phyloP scores from a whole-genome alignment of 2,888 invertebrate genomes.

The Diarsia mendica region DNA sequence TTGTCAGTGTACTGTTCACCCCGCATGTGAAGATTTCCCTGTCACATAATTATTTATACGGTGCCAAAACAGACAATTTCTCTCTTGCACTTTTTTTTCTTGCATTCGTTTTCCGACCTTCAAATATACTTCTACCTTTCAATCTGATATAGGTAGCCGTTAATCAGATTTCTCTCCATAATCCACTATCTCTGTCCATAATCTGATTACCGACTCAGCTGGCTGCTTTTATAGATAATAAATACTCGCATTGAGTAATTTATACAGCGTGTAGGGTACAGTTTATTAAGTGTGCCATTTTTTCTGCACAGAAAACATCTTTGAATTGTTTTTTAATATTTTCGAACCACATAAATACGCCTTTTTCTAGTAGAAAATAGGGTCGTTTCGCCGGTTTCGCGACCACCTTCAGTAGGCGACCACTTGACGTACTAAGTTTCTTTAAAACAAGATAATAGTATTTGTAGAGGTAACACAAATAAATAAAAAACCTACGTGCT shows the following conservation, averaged over 20 bases:
- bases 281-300: background rate
- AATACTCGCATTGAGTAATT: background rate
- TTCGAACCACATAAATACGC: too few relatives aligned
- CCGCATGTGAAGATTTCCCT: background rate
- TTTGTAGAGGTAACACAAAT: too few relatives aligned
- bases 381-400: too few relatives aligned
- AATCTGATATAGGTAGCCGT: background rate
- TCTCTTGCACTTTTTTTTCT: background rate
- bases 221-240: background rate
- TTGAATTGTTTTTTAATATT: background rate
- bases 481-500: too few relatives aligned
- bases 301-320: background rate
- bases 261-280: background rate
- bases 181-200: slow-evolving; percentile 29
- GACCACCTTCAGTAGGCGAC: too few relatives aligned
- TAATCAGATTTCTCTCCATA: slow-evolving; percentile 42
- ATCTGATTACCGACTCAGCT: slow-evolving; percentile 37
- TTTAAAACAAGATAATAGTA: too few relatives aligned
- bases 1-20: background rate
- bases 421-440: too few relatives aligned
- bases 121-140: background rate
- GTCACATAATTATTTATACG: background rate
- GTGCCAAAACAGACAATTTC: background rate
- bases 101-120: background rate
- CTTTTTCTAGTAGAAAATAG: too few relatives aligned